Evolutionary conservation across 2,113 vertebrate species (phyloP).

Genomic region (Gila orcuttii): DNA sequence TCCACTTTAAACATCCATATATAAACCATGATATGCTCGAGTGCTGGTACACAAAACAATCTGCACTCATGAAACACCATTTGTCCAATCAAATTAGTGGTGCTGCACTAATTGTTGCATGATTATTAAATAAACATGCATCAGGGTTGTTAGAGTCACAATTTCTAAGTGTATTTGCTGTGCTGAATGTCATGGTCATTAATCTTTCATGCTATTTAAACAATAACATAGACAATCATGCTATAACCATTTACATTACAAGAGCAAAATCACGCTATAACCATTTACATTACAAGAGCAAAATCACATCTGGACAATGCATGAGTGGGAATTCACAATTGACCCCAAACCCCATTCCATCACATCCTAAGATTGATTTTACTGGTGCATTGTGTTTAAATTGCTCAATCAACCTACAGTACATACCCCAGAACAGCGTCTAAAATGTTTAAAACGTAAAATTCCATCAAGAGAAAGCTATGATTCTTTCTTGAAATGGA

Average conservation of each 20-base stretch:
- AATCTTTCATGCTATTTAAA: constrained; percentile 25
- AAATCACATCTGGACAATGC: not conserved
- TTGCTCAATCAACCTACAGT: not conserved
- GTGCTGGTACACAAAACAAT: not conserved
- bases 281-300: not conserved
- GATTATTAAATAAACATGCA: not conserved
- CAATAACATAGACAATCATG: constrained; percentile 10
- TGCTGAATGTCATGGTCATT: not conserved
- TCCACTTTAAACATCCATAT: not conserved
- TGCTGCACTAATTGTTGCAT: not conserved
- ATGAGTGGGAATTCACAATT: not conserved
- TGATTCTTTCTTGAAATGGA: not conserved
- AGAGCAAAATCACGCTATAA: not conserved
- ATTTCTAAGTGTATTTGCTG: not conserved
- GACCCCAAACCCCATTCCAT: not conserved
- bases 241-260: not conserved
- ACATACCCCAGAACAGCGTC: not conserved
- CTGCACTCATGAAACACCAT: not conserved
- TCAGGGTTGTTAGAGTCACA: not conserved
- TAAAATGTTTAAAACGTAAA: not conserved
- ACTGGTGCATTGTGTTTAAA: not conserved
- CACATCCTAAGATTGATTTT: not conserved
- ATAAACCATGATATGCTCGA: not conserved
- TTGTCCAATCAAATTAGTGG: not conserved
- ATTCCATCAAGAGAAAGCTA: not conserved